Percentiles rank a stretch among this genome's conserved stretches.
Conservation (phyloP, 1,140 invertebrate species). For the Conus betulinus region DNA sequence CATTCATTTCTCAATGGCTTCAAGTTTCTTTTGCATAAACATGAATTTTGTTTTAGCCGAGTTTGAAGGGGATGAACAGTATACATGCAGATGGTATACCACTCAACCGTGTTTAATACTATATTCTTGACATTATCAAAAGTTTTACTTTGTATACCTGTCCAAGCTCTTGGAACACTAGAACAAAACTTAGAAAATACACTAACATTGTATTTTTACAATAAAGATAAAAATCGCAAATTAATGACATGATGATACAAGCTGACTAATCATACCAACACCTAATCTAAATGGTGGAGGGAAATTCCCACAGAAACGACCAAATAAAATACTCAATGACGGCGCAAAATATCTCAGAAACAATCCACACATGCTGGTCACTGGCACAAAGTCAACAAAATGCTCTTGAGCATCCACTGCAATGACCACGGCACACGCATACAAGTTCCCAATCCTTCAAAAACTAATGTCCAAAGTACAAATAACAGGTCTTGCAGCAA, state of each 20-base stretch:
- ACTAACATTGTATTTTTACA: neutral
- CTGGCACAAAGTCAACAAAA: neutral
- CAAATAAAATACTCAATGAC: slow-evolving; percentile 60
- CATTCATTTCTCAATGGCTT: no score
- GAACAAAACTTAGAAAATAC: neutral
- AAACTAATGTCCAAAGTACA: neutral
- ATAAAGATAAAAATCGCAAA: neutral
- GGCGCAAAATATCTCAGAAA: slow-evolving; percentile 48
- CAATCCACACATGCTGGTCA: neutral
- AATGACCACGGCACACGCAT: neutral
- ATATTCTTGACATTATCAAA: no score
- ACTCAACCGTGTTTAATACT: no score
- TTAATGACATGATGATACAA: neutral
- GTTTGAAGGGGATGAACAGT: no score
- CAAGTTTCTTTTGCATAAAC: no score
- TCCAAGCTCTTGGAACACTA: no score
- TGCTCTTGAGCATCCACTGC: neutral
- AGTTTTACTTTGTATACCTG: no score
- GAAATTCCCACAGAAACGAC: slow-evolving; percentile 68
- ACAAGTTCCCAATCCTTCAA: neutral
- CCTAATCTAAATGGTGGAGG: slow-evolving; percentile 70
- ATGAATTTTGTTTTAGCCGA: no score
- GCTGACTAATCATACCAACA: neutral
- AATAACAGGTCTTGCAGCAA: neutral
- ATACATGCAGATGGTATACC: no score